Percentiles rank a stretch among this genome's conserved stretches.
Evolutionary conservation across 1,140 invertebrate genomes (phyloP).

Genomic region (Tigriopus japonicus): DNA sequence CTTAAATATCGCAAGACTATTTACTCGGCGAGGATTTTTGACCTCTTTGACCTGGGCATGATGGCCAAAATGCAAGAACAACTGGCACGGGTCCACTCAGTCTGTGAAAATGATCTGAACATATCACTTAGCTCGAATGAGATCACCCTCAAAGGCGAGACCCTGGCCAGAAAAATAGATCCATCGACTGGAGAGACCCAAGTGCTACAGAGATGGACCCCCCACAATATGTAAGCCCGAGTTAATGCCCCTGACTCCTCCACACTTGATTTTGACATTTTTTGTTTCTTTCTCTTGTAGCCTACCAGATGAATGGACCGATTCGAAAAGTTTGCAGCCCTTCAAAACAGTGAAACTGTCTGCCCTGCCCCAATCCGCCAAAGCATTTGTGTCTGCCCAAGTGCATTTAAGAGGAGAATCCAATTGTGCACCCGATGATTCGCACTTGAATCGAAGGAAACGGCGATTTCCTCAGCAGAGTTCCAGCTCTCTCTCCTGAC

Average conservation of each 20-base stretch:
- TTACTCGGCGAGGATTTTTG: neutral
- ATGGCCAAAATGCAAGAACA: constrained; percentile 5
- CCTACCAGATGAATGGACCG: neutral
- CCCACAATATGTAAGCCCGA: neutral
- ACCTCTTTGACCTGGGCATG: constrained; percentile 6
- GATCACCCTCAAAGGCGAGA: neutral
- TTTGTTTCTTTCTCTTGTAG: neutral
- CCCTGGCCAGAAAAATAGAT: neutral
- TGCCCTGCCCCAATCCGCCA: neutral
- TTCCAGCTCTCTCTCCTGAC: neutral
- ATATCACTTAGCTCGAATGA: too few relatives aligned
- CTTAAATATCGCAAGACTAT: neutral
- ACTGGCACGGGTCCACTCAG: neutral
- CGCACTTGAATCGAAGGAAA: neutral
- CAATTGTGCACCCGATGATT: neutral
- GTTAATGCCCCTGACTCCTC: too few relatives aligned
- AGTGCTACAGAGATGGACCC: neutral
- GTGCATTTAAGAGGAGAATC: neutral
- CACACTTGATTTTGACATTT: too few relatives aligned
- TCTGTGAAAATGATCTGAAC: too few relatives aligned
- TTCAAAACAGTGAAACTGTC: neutral
- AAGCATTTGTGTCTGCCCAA: neutral
- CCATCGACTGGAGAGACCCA: neutral
- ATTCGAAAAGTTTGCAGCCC: neutral
- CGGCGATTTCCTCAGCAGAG: neutral